phyloP scores from a whole-genome alignment of 2,888 invertebrate genomes.

The Clivina fossor region DNA sequence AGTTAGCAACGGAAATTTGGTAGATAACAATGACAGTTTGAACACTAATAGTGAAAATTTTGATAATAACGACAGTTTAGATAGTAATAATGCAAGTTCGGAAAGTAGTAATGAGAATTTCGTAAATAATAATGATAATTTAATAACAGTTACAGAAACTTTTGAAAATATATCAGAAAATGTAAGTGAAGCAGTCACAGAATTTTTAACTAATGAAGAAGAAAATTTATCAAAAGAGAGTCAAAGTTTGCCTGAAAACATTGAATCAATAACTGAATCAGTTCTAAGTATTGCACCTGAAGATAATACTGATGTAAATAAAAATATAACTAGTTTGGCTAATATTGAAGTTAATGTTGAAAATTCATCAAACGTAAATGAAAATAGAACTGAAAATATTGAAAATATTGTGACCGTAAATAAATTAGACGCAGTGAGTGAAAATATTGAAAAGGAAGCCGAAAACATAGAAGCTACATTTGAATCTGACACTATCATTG shows the following conservation, averaged over 20 bases:
- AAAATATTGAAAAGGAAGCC: no score
- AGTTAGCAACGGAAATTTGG: not conserved
- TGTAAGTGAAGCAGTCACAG: not conserved
- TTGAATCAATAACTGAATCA: not conserved
- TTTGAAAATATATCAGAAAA: not conserved
- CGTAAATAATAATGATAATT: not conserved
- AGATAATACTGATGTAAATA: not conserved
- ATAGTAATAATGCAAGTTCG: not conserved
- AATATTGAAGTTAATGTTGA: no score
- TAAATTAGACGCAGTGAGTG: no score
- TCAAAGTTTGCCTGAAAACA: not conserved
- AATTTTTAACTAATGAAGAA: not conserved
- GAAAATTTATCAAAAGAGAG: not conserved
- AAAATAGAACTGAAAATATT: no score
- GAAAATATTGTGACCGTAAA: no score
- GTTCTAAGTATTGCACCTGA: conserved; percentile 3
- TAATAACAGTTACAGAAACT: not conserved
- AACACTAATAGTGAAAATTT: not conserved
- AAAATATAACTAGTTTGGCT: no score
- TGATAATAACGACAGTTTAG: not conserved
- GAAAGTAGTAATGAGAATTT: not conserved
- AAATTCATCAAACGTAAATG: no score
- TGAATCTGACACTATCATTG: no score
- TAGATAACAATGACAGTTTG: no score
- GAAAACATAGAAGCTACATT: no score